Evolutionary conservation across 2,113 vertebrate species (phyloP).

Genomic region (Gulo gulo): DNA sequence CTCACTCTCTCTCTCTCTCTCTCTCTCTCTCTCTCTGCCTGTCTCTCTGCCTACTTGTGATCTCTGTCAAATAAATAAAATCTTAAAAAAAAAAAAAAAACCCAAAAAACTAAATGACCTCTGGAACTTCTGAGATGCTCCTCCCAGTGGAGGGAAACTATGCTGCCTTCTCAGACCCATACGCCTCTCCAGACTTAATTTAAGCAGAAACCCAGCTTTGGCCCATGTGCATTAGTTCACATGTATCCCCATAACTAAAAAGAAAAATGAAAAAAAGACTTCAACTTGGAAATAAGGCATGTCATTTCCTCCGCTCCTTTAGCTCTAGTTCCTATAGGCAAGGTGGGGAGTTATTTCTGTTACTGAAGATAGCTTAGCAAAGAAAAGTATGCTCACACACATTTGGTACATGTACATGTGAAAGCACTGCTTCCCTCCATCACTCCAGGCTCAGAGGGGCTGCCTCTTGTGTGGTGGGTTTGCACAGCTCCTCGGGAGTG

Average conservation of each 20-base stretch:
- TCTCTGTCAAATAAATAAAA: too few relatives aligned
- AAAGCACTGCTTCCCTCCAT: background rate
- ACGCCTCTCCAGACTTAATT: background rate
- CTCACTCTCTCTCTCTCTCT: too few relatives aligned
- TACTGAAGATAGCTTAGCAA: background rate
- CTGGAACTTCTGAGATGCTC: background rate
- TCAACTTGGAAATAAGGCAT: constrained; percentile 10
- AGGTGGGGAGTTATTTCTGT: background rate
- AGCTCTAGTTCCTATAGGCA: background rate
- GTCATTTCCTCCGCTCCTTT: background rate
- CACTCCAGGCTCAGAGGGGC: background rate
- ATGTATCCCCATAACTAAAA: constrained; percentile 24
- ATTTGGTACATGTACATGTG: too few relatives aligned
- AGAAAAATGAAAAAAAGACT: constrained; percentile 31
- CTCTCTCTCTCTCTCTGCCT: too few relatives aligned
- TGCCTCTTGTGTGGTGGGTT: background rate
- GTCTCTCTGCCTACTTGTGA: too few relatives aligned
- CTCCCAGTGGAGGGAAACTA: background rate
- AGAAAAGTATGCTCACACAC: background rate
- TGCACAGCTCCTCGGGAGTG: rapidly evolving
- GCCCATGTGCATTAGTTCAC: background rate
- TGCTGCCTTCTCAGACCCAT: background rate
- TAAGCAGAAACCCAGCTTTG: background rate
- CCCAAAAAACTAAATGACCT: background rate
- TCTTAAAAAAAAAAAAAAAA: background rate